Base-by-base conservation (phyloP, 92 coral and sea anemone species). In the Porites lobata region DNA sequence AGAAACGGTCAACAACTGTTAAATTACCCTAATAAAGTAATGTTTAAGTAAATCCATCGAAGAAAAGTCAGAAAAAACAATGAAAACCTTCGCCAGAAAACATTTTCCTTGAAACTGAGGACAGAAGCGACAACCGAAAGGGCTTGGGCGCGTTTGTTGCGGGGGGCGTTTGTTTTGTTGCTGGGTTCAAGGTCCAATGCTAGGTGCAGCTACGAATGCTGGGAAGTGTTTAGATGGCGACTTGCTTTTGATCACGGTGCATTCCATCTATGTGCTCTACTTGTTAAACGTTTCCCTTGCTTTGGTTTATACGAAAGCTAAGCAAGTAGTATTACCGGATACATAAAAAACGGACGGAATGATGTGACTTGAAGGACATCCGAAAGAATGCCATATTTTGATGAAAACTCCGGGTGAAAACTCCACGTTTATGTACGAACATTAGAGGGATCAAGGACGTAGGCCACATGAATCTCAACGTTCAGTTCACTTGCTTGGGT, bases 401-500 rank as follows among this genome's bases (percentile, higher is more conserved):
- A 26, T 17, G 80, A 38, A 38, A 38, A 38, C 47, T 38, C 47
- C 6, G 5, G 47, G 5, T 38, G 32, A 29, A 29, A 29, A 29
- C 32, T 29, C 32, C 32, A 29, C 32, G 32, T 29, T 29, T 29
- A 29, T 56, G 79, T 57, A 54, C 11, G 13, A 12, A 19, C 72
- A 11, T 24, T 24, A 67, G 13, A 2, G 12, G 4, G 72, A 20
- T 19, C 47, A 4, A 38, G 47, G 47, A 38, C 47, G 6, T 0
- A 67, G 50, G 17, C 22, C 29, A 38, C 17, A 82, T 82, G 86
- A 69, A 82, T 7, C 58, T 82, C 2, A 32, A 70, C n/a, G 86
- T 82, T 9, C 66, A 70, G 58, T 71, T 70, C 43, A 82, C 50
- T n/a, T 82, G 69, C 20, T 57, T 61, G 86, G 86, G 59, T 82